Conservation (phyloP, 2,888 invertebrate genomes). For the Crepidodera aurea region DNA sequence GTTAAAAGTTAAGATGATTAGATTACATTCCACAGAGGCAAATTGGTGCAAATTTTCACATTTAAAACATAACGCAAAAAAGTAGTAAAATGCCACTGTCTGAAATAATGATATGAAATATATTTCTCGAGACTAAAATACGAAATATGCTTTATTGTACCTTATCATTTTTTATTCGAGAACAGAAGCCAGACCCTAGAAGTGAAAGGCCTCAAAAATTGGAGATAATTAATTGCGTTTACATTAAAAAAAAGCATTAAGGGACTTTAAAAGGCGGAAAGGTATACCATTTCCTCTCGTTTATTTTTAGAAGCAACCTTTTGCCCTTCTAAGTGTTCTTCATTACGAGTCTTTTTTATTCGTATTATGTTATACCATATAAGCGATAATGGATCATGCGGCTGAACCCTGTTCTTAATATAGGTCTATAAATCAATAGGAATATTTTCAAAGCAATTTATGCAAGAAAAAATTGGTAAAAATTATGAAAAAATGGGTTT, state of each 20-base stretch:
- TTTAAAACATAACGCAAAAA: too few relatives aligned
- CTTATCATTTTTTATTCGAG: slow-evolving; percentile 10
- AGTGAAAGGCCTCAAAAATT: slow-evolving; percentile 27
- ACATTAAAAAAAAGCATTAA: slow-evolving; percentile 13
- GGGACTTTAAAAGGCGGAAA: slow-evolving; percentile 18
- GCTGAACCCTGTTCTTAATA: too few relatives aligned
- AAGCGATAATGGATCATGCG: background rate
- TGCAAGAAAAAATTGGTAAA: too few relatives aligned
- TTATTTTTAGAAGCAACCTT: slow-evolving; percentile 12
- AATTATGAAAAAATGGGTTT: too few relatives aligned
- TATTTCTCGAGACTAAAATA: background rate
- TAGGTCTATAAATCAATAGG: too few relatives aligned
- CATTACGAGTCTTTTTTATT: slow-evolving; percentile 7
- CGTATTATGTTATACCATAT: background rate
- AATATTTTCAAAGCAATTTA: too few relatives aligned
- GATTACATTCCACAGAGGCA: too few relatives aligned
- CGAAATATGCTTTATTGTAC: background rate
- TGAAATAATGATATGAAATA: too few relatives aligned
- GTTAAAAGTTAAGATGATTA: too few relatives aligned
- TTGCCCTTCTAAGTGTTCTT: slow-evolving; percentile 1
- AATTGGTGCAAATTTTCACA: too few relatives aligned
- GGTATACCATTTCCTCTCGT: slow-evolving; percentile 16
- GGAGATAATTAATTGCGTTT: slow-evolving; percentile 31
- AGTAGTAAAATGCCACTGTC: too few relatives aligned
- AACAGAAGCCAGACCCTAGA: slow-evolving; percentile 26